Percentiles rank a stretch among this genome's conserved stretches.
Conservation (phyloP, 2,113 vertebrate species). For the Scomber scombrus region DNA sequence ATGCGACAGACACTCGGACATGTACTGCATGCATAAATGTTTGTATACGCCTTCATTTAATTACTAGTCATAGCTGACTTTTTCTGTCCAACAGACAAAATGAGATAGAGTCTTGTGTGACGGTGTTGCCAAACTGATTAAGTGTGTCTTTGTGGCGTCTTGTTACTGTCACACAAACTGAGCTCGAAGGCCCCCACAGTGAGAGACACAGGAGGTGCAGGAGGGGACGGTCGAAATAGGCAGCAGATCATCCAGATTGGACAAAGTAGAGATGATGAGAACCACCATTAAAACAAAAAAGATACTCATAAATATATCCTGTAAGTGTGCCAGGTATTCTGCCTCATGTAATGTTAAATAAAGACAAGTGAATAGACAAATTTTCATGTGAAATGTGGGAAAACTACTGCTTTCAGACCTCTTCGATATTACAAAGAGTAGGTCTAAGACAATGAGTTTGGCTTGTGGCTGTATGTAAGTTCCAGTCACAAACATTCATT, state of each 20-base stretch:
- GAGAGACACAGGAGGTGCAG: not conserved
- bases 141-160: constrained; percentile 25
- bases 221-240: not conserved
- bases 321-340: not conserved
- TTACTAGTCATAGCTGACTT: constrained; percentile 7
- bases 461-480: too few relatives aligned
- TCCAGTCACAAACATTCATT: too few relatives aligned
- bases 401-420: not conserved
- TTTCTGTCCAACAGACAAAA: not conserved
- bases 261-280: not conserved
- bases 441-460: too few relatives aligned
- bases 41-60: constrained; percentile 23
- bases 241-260: constrained; percentile 17
- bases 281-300: not conserved
- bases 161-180: constrained; percentile 34
- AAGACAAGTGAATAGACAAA: not conserved
- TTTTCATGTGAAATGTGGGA: not conserved
- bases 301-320: not conserved
- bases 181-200: constrained; percentile 8
- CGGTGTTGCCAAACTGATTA: constrained; percentile 11
- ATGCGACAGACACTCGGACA: constrained; percentile 5
- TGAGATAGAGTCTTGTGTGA: not conserved
- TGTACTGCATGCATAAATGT: not conserved
- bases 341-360: not conserved
- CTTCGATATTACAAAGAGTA: too few relatives aligned